Base-by-base conservation (phyloP, 2,888 invertebrate genomes). In the Synergus umbraculus region DNA sequence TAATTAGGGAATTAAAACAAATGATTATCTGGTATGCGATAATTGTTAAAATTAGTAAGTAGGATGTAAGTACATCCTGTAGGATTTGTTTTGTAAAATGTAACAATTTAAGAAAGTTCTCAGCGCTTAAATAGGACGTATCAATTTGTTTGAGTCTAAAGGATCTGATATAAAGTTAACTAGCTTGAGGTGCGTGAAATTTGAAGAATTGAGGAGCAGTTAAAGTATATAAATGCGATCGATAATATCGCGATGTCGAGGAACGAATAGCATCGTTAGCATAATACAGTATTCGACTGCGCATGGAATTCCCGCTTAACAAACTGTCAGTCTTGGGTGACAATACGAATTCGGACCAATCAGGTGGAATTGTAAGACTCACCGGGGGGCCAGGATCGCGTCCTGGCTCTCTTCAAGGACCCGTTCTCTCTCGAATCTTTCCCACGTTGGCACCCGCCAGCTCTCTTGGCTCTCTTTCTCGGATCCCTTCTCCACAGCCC, bases 311-410 rank as follows among this genome's bases (percentile, higher is more conserved):
- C 73, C 54, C 54, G 67, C 43, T 41, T 63, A 78, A 63, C 78
- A 78, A 78, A 78, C 58, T 66, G 49, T 67, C 80, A 54, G 66
- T 66, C 65, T 66, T 80, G 82, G 83, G 83, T 83, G 85, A 87
- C 88, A 88, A 89, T 87, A 85, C 85, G 87, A 86, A 88, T 89
- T 88, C 85, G 86, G 87, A 85, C 87, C 91, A 91, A 91, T 91
- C 91, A 91, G 91, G 90, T 91, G 91, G 89, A 90, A 90, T 91
- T 91, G 90, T 91, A 84, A 82, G 84, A 80, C 89, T 81, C 90
- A 78, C 82, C 90, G 88, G 91, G 91, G 89, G 84, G 86, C 86
- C 87, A 80, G 78, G 73, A 67, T 66, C 46, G 81, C 78, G 81
- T 78, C 78, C 78, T 69, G 78, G 79, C 81, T 78, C 77, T 49